Conservation (phyloP, 2,113 vertebrate species). For the Dromaius novaehollandiae region DNA sequence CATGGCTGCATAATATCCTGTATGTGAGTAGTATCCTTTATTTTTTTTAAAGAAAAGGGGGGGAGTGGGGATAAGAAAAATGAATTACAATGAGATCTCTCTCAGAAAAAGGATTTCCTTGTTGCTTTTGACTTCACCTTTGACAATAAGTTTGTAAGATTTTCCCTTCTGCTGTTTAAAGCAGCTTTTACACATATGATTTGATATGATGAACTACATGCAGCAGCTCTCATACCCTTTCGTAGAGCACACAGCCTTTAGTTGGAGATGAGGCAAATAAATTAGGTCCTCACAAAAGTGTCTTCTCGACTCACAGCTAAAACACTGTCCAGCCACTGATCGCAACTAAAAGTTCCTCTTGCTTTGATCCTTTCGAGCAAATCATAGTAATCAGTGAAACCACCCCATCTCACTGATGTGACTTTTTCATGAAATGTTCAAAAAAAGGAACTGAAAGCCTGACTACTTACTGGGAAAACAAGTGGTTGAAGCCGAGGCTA, state of each 20-base stretch:
- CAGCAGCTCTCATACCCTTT: background rate
- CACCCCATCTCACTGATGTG: rapidly evolving
- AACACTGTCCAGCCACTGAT: background rate
- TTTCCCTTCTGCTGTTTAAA: background rate
- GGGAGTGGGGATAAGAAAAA: background rate
- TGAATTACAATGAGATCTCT: background rate
- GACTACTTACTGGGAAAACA: background rate
- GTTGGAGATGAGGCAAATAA: background rate
- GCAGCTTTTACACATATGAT: background rate
- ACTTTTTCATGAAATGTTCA: background rate
- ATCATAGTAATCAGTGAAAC: background rate
- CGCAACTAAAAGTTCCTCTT: background rate
- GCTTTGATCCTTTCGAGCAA: background rate
- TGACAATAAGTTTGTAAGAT: background rate
- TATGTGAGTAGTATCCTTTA: background rate
- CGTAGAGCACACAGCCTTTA: background rate
- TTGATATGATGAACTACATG: background rate
- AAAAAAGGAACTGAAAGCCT: background rate
- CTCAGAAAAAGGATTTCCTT: background rate
- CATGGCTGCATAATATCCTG: background rate
- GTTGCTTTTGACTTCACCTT: background rate
- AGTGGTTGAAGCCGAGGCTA: background rate
- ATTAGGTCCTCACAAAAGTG: background rate
- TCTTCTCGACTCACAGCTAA: background rate
- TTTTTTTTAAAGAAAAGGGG: too few relatives aligned